Conservation (phyloP, 2,888 invertebrate species). For the Adelognathus sp. region DNA sequence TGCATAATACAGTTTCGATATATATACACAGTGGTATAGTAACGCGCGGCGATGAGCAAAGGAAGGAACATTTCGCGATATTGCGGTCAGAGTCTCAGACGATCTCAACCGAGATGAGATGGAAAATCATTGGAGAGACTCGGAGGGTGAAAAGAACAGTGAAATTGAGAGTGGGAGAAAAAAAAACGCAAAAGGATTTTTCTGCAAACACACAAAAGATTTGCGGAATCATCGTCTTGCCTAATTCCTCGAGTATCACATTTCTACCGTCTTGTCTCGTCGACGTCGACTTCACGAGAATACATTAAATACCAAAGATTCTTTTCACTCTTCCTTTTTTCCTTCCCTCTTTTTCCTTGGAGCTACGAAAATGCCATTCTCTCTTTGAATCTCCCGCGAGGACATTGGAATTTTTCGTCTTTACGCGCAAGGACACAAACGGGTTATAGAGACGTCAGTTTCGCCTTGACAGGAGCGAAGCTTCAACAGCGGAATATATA, state of each 20-base stretch:
- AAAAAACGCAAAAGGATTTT: constrained; percentile 12
- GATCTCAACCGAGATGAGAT: constrained; percentile 20
- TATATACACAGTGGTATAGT: constrained; percentile 29
- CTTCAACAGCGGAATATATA: neutral
- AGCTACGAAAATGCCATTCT: neutral
- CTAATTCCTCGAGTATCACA: constrained; percentile 31
- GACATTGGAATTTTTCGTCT: constrained; percentile 7
- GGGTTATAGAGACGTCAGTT: neutral
- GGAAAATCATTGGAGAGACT: constrained; percentile 8
- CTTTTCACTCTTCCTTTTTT: neutral
- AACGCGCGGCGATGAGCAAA: neutral
- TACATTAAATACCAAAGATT: constrained; percentile 1
- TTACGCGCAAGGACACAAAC: neutral
- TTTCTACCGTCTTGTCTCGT: neutral
- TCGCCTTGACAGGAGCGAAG: neutral
- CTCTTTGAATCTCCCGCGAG: neutral
- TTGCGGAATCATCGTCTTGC: constrained; percentile 41
- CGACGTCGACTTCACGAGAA: neutral
- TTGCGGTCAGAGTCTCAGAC: constrained; percentile 36
- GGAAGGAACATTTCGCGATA: constrained; percentile 24
- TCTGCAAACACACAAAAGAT: constrained; percentile 16
- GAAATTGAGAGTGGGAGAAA: neutral
- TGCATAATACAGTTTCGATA: constrained; percentile 46
- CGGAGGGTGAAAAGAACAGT: neutral
- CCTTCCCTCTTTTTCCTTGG: neutral